Base-by-base conservation (phyloP, 2,113 vertebrate genomes). In the Motacilla tschutschensis region DNA sequence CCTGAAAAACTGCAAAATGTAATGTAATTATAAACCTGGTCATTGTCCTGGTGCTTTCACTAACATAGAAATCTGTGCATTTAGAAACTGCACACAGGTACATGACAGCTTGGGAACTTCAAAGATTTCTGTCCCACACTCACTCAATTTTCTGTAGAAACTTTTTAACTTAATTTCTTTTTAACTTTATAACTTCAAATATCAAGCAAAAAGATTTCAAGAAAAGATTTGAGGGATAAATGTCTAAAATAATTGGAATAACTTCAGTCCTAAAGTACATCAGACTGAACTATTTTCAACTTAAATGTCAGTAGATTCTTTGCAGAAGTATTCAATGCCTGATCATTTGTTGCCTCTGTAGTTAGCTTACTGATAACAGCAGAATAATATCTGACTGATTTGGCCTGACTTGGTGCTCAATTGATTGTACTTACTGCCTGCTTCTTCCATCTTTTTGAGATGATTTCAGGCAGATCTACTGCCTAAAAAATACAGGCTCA, bases 141-240 rank as follows among this genome's bases (percentile, higher is more conserved):
- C 71, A 82, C 74, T 91, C 48, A 7, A 25, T 88, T 91, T 92
- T 86, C 86, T 78, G 8, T 25, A 70, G 71, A 33, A 33, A 33
- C 33, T 33, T 7, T 33, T 33, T 7, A 33, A 33, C 33, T 33
- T 33, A 33, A 33, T 33, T 33, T 33, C 33, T 33, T 33, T 33
- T 33, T 33, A 33, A 33, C 33, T 33, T 53, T 79, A 28, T 60
- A 71, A 80, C 78, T 36, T 41, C 69, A 92, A 95, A 90, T 83
- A 82, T 12, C 3, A 71, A 80, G 33, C 28, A 81, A 90, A 83
- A 91, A 47, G 1, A 51, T 28, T 85, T 89, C 44, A 83, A 65
- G 41, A 92, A 92, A 95, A 77, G 6, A 79, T 73, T 87, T 89
- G 77, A 79, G 65, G 41, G 63, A 47, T 24, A 85, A 77, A 67